Base-by-base conservation (phyloP, 2,888 invertebrate genomes). In the Andrena bucephala region DNA sequence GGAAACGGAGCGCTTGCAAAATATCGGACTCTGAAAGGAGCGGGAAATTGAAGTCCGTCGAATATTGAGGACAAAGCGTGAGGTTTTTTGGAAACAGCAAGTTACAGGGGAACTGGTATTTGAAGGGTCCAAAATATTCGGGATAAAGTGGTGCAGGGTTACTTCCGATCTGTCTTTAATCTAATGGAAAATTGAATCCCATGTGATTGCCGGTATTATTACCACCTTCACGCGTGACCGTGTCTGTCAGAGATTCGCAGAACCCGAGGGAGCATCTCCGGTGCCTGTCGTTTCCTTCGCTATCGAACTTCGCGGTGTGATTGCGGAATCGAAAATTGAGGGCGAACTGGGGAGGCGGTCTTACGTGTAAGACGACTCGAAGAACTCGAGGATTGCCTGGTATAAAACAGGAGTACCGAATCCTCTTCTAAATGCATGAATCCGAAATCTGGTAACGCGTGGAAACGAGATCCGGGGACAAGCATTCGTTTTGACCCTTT, bases 221-320 rank as follows among this genome's bases (percentile, higher is more conserved):
- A 68, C 48, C 62, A 78, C 52, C 24, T 69, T 70, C 42, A 68
- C 36, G 33, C 20, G 36, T 27, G 13, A n/a, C 62, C 16, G 6
- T 33, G 67, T 29, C n/a, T 36, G 33, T 62, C 81, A n/a, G 8
- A 16, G 29, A 13, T 29, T 27, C 6, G 8, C 7, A 10, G 1
- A 16, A 27, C 52, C 54, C 5, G 7, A 8, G 67, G 54, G 48
- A 48, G 42, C 66, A 42, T 16, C 13, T 24, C n/a, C 7, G 24
- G 65, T 69, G 65, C 27, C 60, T 59, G 42, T 54, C 29, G 27
- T 68, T 72, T 68, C 20, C 54, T 42, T 48, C 10, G 48, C 74
- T 57, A 74, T 74, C 68, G 74, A 78, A 77, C 31, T 71, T 77
- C 63, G 72, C 36, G 62, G 52, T 24, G 54, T 33, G 68, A 36